These are phyloP conservation scores for Orientallactaga bullata DNA, from an alignment of 2,113 vertebrate genomes.

Conservation along the genomic window DNA sequence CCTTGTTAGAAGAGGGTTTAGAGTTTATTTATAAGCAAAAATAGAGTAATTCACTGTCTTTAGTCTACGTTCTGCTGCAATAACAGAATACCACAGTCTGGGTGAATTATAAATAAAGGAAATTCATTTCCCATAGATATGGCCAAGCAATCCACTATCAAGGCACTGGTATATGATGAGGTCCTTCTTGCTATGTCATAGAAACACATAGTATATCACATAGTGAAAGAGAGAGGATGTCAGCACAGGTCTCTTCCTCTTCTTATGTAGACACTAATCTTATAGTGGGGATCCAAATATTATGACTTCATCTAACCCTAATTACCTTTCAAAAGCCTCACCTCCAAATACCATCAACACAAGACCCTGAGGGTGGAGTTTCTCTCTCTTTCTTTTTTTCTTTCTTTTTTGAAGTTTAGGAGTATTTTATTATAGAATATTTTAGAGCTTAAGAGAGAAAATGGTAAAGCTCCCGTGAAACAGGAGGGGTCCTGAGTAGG, in stretches of 20 bases:
- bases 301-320: background rate
- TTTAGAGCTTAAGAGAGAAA: too few relatives aligned
- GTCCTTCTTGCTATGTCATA: background rate
- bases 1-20: slow-evolving; percentile 11
- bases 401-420: too few relatives aligned
- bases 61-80: background rate
- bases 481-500: too few relatives aligned
- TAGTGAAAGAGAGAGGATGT: background rate
- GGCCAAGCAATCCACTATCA: background rate
- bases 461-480: too few relatives aligned
- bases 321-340: too few relatives aligned
- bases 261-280: background rate
- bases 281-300: background rate
- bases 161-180: background rate
- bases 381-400: too few relatives aligned
- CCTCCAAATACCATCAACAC: background rate
- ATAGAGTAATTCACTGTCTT: background rate
- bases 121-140: background rate
- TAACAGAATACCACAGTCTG: background rate
- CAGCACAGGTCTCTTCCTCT: background rate
- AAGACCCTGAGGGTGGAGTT: background rate
- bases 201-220: background rate
- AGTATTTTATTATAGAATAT: too few relatives aligned
- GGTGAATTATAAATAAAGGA: background rate
- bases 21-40: slow-evolving; percentile 45